These are phyloP conservation scores for Sesamia inferens DNA, from an alignment of 2,888 invertebrate species.

Conservation along the genomic window DNA sequence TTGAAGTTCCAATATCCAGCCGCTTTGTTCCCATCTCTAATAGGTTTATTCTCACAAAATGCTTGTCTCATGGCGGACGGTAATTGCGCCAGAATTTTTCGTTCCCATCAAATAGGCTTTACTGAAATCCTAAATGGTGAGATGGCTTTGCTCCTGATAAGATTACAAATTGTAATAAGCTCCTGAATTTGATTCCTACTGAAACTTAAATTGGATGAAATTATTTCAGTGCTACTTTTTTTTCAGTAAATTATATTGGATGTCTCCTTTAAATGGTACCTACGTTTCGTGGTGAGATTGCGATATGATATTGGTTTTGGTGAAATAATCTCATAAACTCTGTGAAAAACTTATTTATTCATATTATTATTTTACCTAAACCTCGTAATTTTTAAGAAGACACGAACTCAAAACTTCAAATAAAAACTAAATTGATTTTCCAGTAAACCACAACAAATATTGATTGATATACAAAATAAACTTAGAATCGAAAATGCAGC, in stretches of 20 bases:
- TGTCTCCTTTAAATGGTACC: constrained; percentile 27
- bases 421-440: constrained; percentile 1
- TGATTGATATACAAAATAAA: background rate
- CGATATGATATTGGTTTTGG: constrained; percentile 40
- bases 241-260: constrained; percentile 47
- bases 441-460: constrained; percentile 12
- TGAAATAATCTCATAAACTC: constrained; percentile 24
- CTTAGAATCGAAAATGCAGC: background rate
- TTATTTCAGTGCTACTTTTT: constrained; percentile 45
- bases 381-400: background rate
- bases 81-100: constrained; percentile 61
- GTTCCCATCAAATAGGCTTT: constrained; percentile 55
- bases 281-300: constrained; percentile 32
- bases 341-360: constrained; percentile 18
- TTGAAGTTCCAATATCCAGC: constrained; percentile 40
- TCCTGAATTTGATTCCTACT: constrained; percentile 50
- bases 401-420: background rate
- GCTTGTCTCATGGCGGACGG: constrained; percentile 54
- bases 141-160: constrained; percentile 57
- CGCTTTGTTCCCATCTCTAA: constrained; percentile 48
- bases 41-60: constrained; percentile 58
- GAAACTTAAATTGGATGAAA: constrained; percentile 54
- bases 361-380: constrained; percentile 16
- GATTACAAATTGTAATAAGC: constrained; percentile 61
- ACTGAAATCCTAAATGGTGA: constrained; percentile 57